phyloP scores from a whole-genome alignment of 2,888 invertebrate species.

The Pachymerium ferrugineum region DNA sequence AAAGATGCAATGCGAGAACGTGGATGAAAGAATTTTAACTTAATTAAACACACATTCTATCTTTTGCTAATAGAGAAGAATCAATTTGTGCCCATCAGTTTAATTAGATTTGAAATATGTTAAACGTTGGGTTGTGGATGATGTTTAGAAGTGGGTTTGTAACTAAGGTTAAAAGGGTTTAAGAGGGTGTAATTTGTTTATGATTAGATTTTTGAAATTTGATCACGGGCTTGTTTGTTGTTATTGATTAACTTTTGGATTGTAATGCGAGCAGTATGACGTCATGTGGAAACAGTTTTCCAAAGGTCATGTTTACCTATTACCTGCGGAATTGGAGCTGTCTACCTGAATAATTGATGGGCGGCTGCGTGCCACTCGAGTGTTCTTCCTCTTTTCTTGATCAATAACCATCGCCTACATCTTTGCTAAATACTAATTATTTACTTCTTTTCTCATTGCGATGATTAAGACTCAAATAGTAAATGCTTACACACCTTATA shows the following conservation, averaged over 20 bases:
- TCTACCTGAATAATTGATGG: not conserved
- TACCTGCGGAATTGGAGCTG: not conserved
- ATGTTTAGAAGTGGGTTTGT: not conserved
- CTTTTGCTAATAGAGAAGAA: no score
- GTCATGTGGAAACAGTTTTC: not conserved
- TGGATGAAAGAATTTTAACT: no score
- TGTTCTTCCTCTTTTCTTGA: not conserved
- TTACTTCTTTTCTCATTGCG: not conserved
- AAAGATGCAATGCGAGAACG: no score
- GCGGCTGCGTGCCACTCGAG: no score
- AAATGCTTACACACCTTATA: no score
- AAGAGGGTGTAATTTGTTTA: not conserved
- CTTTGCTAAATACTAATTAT: not conserved
- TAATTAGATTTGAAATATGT: no score
- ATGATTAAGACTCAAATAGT: no score
- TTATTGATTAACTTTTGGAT: no score
- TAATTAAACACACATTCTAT: no score
- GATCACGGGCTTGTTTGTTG: not conserved
- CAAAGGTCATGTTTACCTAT: not conserved
- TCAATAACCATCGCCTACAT: not conserved
- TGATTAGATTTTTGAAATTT: not conserved
- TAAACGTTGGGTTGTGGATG: no score
- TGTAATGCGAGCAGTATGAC: not conserved
- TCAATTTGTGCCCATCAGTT: no score
- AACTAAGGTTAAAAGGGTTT: not conserved